Evolutionary conservation across 1,140 invertebrate species (phyloP).

Genomic region (Bombus sibiricus): DNA sequence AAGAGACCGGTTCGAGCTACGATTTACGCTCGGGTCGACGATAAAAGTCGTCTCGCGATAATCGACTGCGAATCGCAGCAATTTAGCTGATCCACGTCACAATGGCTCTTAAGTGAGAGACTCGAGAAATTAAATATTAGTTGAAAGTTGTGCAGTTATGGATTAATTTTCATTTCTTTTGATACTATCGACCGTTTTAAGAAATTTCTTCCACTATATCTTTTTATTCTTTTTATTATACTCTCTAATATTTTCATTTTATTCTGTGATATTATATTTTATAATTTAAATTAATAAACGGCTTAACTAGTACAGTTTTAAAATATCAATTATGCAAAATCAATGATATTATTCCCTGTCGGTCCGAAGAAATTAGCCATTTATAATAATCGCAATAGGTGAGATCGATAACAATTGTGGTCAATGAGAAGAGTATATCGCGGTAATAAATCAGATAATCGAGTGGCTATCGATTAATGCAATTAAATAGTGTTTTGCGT

Average conservation of each 20-base stretch:
- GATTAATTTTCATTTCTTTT: no score
- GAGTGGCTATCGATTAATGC: neutral
- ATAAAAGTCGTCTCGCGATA: neutral
- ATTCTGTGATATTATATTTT: no score
- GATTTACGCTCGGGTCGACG: neutral
- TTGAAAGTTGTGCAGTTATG: neutral
- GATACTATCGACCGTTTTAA: no score
- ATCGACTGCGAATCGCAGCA: neutral
- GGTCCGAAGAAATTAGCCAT: neutral
- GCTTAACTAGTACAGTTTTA: no score
- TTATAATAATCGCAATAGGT: neutral
- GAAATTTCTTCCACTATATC: no score
- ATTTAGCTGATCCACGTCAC: neutral
- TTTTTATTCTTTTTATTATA: no score
- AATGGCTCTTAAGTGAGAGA: neutral
- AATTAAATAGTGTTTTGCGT: neutral
- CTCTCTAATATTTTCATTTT: no score
- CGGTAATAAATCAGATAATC: neutral
- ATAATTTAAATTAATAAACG: no score
- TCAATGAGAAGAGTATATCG: neutral
- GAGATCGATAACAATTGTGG: constrained; percentile 1
- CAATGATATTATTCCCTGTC: neutral
- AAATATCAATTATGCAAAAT: neutral
- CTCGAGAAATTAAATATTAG: neutral
- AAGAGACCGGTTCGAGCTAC: neutral